phyloP scores from a whole-genome alignment of 2,113 vertebrate genomes.

The Nycticryphes semicollaris region DNA sequence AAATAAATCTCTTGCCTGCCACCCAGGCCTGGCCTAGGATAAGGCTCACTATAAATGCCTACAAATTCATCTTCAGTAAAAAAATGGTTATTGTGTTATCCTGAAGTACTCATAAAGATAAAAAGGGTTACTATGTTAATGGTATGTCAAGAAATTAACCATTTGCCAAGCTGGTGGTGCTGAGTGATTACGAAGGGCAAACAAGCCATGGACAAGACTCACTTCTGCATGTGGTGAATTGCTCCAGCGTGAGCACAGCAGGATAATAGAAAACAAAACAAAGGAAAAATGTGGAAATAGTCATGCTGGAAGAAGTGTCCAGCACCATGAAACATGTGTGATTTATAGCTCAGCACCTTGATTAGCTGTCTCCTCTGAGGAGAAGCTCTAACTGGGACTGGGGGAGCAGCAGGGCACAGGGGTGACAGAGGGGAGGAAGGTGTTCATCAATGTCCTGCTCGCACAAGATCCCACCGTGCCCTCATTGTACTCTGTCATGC shows the following conservation, averaged over 20 bases:
- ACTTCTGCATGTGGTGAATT: neutral
- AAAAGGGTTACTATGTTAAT: neutral
- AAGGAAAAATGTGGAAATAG: neutral
- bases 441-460: neutral
- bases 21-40: neutral
- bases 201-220: neutral
- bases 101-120: neutral
- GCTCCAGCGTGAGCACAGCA: neutral
- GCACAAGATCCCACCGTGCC: neutral
- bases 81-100: neutral
- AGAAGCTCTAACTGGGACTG: neutral
- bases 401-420: neutral
- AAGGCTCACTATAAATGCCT: neutral
- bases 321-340: neutral
- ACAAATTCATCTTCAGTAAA: neutral
- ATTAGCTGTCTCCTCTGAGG: neutral
- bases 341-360: neutral
- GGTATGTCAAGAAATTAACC: neutral
- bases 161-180: neutral
- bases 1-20: neutral
- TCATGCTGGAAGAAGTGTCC: neutral
- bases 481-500: neutral
- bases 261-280: neutral
- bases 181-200: fast-evolving
- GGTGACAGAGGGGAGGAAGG: neutral